Evolutionary conservation across 2,113 vertebrate species (phyloP).

Genomic region (Aix galericulata): DNA sequence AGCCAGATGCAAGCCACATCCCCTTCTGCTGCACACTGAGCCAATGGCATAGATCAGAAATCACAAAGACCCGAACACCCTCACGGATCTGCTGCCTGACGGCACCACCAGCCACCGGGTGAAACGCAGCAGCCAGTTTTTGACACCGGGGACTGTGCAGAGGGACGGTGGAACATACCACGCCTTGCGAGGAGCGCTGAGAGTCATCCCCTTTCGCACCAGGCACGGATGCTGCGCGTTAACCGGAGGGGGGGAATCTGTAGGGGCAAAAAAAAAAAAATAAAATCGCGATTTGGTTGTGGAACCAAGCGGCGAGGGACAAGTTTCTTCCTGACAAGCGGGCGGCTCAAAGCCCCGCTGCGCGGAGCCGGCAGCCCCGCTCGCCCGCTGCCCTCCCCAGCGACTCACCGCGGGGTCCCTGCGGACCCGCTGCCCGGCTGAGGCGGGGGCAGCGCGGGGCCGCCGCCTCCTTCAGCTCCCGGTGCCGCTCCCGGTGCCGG

Average conservation of each 20-base stretch:
- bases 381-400: not conserved
- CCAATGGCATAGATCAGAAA: not conserved
- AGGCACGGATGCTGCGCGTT: no score
- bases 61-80: not conserved
- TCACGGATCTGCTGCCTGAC: not conserved
- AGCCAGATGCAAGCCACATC: not conserved
- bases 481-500: no score
- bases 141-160: fast-evolving
- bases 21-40: not conserved
- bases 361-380: no score
- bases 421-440: not conserved
- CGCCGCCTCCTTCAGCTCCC: no score
- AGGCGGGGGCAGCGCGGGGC: no score
- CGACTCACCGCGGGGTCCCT: fast-evolving
- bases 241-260: not conserved
- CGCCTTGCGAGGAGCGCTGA: not conserved
- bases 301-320: not conserved
- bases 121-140: not conserved
- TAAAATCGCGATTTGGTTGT: not conserved
- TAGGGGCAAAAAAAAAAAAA: not conserved
- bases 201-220: not conserved
- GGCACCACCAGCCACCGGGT: fast-evolving
- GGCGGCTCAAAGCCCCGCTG: not conserved
- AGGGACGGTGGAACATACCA: not conserved
- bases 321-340: not conserved